These are phyloP conservation scores for Pomacea canaliculata DNA, from an alignment of 2,888 invertebrate genomes.

Conservation along the genomic window DNA sequence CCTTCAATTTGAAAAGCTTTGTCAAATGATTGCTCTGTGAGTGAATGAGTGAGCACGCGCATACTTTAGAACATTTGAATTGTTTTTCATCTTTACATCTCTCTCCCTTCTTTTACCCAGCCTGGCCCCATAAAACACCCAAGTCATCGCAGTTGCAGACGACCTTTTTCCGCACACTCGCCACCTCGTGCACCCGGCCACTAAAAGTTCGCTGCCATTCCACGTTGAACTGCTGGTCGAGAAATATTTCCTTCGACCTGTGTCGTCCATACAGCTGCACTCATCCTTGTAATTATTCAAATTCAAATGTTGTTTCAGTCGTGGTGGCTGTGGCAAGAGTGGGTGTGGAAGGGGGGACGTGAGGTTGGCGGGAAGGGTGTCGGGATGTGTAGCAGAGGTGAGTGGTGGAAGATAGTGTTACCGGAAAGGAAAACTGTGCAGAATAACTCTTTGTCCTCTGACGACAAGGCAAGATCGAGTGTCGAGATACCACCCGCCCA, in stretches of 20 bases:
- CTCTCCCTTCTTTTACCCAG: too few relatives aligned
- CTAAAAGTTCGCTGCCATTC: too few relatives aligned
- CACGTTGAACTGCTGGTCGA: not conserved
- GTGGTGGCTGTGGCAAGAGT: not conserved
- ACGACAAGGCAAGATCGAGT: slow-evolving; percentile 13
- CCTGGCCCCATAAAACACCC: too few relatives aligned
- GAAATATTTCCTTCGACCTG: not conserved
- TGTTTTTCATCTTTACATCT: too few relatives aligned
- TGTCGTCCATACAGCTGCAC: not conserved
- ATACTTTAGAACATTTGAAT: too few relatives aligned
- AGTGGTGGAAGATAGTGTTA: slow-evolving; percentile 13
- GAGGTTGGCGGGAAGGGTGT: not conserved
- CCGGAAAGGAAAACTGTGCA: not conserved
- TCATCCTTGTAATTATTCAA: slow-evolving; percentile 16
- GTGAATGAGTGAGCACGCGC: too few relatives aligned
- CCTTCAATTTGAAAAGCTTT: too few relatives aligned
- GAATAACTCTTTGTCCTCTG: slow-evolving; percentile 6
- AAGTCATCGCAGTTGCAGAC: too few relatives aligned
- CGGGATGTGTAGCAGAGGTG: not conserved
- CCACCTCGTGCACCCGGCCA: too few relatives aligned
- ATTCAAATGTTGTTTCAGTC: slow-evolving; percentile 10
- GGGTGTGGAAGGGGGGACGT: not conserved
- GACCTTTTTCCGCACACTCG: too few relatives aligned
- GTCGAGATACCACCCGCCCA: not conserved
- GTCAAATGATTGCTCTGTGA: too few relatives aligned